Conservation (phyloP, 2,888 invertebrate genomes). For the Elysia crispata region DNA sequence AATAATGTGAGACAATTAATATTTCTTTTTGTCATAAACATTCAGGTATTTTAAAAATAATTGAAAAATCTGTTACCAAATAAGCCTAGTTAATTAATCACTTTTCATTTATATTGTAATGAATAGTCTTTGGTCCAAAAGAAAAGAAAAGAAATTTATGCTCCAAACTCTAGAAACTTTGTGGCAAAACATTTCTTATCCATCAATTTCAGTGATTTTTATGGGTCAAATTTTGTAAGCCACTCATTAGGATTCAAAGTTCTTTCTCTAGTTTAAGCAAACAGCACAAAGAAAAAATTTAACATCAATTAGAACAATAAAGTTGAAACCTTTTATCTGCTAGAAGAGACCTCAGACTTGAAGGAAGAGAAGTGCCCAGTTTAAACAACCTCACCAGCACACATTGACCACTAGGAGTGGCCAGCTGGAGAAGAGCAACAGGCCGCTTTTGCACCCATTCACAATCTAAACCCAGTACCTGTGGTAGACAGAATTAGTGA, state of each 20-base stretch:
- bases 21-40: background rate
- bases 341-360: constrained; percentile 79
- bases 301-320: background rate
- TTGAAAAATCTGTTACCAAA: too few relatives aligned
- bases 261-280: background rate
- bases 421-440: constrained; percentile 86
- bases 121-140: too few relatives aligned
- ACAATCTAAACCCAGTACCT: constrained; percentile 87
- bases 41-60: background rate
- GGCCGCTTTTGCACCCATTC: constrained; percentile 86
- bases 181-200: background rate
- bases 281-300: background rate
- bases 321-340: constrained; percentile 68
- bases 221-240: background rate
- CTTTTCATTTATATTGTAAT: too few relatives aligned
- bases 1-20: background rate
- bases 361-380: constrained; percentile 82
- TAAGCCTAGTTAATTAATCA: too few relatives aligned
- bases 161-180: too few relatives aligned
- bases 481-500: background rate
- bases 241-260: background rate
- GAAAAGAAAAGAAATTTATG: too few relatives aligned
- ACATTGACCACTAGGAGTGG: constrained; percentile 84
- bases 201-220: background rate
- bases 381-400: constrained; percentile 84